Conservation (phyloP, 2,888 invertebrate genomes). For the Meganola albula region DNA sequence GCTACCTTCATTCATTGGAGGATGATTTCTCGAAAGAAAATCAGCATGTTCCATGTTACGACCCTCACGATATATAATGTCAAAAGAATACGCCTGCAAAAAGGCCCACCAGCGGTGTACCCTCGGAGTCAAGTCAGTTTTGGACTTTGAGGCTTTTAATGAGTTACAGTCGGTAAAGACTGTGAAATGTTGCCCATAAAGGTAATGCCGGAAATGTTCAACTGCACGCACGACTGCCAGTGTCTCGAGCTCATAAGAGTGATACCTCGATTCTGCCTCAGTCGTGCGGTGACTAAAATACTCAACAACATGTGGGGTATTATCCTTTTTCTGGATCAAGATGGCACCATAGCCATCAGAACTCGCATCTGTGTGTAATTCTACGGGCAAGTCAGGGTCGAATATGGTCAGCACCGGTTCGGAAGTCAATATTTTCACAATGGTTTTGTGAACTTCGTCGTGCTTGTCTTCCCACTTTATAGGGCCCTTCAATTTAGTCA, state of each 20-base stretch:
- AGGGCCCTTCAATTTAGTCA: not conserved
- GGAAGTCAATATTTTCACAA: conserved; percentile 12
- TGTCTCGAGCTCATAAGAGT: conserved; percentile 27
- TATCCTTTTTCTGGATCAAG: conserved; percentile 20
- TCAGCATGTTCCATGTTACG: conserved; percentile 13
- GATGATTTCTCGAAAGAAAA: conserved; percentile 11
- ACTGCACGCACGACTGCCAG: conserved; percentile 23
- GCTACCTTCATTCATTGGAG: conserved; percentile 24
- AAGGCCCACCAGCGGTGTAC: too few species aligned
- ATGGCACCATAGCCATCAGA: conserved; percentile 25
- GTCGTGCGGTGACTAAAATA: conserved; percentile 27
- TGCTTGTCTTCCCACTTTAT: not conserved
- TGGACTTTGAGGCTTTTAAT: conserved; percentile 19
- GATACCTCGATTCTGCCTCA: conserved; percentile 21
- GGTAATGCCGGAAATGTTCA: not conserved
- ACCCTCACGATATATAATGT: conserved; percentile 19
- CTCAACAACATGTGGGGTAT: conserved; percentile 18
- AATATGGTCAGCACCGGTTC: conserved; percentile 25
- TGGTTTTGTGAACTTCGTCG: not conserved
- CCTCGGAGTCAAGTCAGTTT: conserved; percentile 22
- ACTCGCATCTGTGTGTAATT: conserved; percentile 28
- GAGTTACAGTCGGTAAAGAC: conserved; percentile 26
- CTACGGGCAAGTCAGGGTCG: conserved; percentile 16
- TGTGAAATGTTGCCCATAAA: conserved; percentile 15
- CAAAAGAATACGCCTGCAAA: conserved; percentile 23